Evolutionary conservation across 2,113 vertebrate species (phyloP).

Genomic region (Ptychochromis oligacanthus): DNA sequence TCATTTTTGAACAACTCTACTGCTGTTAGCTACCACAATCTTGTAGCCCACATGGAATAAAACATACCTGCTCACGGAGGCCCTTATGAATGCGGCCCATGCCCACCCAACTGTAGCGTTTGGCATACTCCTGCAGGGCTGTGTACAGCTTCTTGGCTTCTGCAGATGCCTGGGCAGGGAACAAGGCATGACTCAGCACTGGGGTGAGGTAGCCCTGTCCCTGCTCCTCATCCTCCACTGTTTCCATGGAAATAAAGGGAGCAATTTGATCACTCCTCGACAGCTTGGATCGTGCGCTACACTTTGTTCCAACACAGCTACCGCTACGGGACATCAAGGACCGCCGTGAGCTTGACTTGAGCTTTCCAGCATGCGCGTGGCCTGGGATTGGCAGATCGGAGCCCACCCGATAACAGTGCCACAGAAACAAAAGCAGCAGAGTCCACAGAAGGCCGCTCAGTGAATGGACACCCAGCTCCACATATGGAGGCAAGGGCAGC

Average conservation of each 20-base stretch:
- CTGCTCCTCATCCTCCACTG: constrained; percentile 76
- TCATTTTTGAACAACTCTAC: neutral
- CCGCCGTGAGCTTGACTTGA: constrained; percentile 66
- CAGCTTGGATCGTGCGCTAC: constrained; percentile 63
- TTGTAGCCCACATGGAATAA: neutral
- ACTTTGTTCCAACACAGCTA: constrained; percentile 65
- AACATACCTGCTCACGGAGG: constrained; percentile 79
- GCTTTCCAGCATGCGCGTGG: constrained; percentile 63
- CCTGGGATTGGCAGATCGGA: constrained; percentile 75
- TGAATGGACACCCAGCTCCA: constrained; percentile 79
- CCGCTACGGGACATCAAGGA: constrained; percentile 70
- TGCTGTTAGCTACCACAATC: neutral
- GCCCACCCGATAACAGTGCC: constrained; percentile 90
- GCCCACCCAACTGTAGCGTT: constrained; percentile 90
- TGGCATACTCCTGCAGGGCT: constrained; percentile 87
- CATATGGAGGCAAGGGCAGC: constrained; percentile 72
- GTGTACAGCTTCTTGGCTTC: constrained; percentile 83
- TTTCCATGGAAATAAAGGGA: constrained; percentile 76
- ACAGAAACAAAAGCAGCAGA: constrained; percentile 86
- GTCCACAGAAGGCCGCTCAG: constrained; percentile 85
- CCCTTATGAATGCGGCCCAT: constrained; percentile 88
- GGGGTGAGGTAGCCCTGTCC: constrained; percentile 75
- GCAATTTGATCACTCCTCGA: constrained; percentile 52
- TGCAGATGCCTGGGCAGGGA: constrained; percentile 77
- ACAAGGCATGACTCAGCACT: constrained; percentile 78